A percentile compares a stretch with the other conserved stretches of the same genome.
Evolutionary conservation across 2,113 vertebrate species (phyloP).

Genomic region (Elachura formosa): DNA sequence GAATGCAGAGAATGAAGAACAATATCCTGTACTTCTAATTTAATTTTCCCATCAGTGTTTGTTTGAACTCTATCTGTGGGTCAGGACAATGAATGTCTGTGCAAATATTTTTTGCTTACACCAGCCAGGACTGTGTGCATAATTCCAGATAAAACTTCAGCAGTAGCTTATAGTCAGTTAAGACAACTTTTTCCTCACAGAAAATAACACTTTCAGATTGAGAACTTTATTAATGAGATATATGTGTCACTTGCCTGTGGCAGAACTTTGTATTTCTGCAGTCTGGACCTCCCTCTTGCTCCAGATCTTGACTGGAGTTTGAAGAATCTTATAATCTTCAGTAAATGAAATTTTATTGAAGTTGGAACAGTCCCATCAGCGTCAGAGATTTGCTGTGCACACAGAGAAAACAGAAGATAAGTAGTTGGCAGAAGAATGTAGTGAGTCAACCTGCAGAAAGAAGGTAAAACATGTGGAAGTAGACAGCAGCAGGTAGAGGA

Average conservation of each 20-base stretch:
- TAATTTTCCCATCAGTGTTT: conserved; percentile 52
- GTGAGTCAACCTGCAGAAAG: conserved; percentile 9
- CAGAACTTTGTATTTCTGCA: not conserved
- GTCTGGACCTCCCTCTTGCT: not conserved
- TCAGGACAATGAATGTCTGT: conserved; percentile 35
- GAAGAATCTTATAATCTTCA: conserved; percentile 31
- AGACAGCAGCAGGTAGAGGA: not conserved
- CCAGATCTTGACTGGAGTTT: not conserved
- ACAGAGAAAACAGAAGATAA: conserved; percentile 24
- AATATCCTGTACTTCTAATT: conserved; percentile 60
- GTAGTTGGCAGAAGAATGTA: conserved; percentile 18
- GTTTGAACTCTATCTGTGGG: conserved; percentile 48
- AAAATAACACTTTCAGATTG: not conserved
- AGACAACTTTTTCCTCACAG: not conserved
- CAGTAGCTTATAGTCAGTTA: not conserved
- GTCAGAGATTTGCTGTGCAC: conserved; percentile 2
- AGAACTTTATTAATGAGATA: not conserved
- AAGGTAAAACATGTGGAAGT: not conserved
- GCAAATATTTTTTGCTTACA: not conserved
- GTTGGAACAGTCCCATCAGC: not conserved
- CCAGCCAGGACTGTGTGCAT: not conserved
- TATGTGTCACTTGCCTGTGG: not conserved
- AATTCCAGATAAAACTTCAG: conserved; percentile 17
- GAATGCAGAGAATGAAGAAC: conserved; percentile 61
- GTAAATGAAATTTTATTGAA: conserved; percentile 49